Percentiles rank a stretch among this genome's conserved stretches.
Conservation (phyloP, 2,113 vertebrate genomes). For the Galemys pyrenaicus region DNA sequence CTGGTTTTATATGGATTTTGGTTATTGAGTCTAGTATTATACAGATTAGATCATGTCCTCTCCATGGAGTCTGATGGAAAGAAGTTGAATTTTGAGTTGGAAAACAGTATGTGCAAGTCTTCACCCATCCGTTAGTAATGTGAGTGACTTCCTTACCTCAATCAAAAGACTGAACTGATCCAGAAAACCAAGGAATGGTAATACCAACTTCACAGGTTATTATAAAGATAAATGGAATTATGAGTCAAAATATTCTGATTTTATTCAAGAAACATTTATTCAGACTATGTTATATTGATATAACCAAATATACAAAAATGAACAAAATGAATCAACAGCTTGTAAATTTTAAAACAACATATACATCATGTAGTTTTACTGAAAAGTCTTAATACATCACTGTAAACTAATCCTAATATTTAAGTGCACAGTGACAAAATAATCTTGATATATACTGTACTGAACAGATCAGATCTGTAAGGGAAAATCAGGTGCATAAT, state of each 20-base stretch:
- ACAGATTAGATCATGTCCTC: neutral
- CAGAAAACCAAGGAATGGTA: neutral
- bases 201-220: neutral
- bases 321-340: conserved; percentile 16
- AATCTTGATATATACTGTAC: neutral
- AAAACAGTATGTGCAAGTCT: neutral
- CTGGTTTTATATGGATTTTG: neutral
- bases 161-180: neutral
- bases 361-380: neutral
- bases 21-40: neutral
- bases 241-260: neutral
- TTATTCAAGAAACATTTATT: neutral
- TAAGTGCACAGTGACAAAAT: neutral
- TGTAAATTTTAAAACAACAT: conserved; percentile 34
- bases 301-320: neutral
- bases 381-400: neutral
- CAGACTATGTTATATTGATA: neutral
- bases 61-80: neutral
- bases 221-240: conserved; percentile 17
- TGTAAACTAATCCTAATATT: neutral
- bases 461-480: neutral
- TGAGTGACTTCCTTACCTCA: neutral
- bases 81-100: neutral
- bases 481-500: neutral
- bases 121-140: neutral